Conservation (phyloP, 1,140 invertebrate genomes). For the Drosophila albomicans region DNA sequence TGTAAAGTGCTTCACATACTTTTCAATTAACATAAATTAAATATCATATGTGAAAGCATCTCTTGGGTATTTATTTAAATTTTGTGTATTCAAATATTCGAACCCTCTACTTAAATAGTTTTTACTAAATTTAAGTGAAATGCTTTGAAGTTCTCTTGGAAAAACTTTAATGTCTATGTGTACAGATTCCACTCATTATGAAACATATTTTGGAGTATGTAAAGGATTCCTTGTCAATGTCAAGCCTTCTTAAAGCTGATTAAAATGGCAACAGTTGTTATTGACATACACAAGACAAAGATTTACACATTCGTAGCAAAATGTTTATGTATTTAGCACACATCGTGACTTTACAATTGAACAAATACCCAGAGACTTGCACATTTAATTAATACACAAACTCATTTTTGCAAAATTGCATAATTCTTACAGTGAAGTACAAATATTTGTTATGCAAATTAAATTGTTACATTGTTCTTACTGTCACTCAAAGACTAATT, state of each 20-base stretch:
- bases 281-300: neutral
- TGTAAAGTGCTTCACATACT: neutral
- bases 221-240: neutral
- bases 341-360: conserved; percentile 3
- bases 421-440: neutral
- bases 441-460: neutral
- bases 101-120: too few relatives aligned
- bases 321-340: conserved; percentile 15
- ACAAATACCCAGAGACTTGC: neutral
- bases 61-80: too few relatives aligned
- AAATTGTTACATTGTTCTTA: neutral
- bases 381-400: conserved; percentile 3
- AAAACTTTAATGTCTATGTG: neutral
- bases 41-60: too few relatives aligned
- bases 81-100: too few relatives aligned
- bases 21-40: neutral
- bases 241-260: conserved; percentile 11
- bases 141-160: too few relatives aligned
- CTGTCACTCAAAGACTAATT: neutral
- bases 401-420: neutral
- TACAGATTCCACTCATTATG: neutral
- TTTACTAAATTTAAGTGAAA: too few relatives aligned
- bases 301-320: neutral
- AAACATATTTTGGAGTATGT: neutral
- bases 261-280: conserved; percentile 10